Conservation (phyloP, 2,888 invertebrate genomes). For the Cryptocephalus moraei region DNA sequence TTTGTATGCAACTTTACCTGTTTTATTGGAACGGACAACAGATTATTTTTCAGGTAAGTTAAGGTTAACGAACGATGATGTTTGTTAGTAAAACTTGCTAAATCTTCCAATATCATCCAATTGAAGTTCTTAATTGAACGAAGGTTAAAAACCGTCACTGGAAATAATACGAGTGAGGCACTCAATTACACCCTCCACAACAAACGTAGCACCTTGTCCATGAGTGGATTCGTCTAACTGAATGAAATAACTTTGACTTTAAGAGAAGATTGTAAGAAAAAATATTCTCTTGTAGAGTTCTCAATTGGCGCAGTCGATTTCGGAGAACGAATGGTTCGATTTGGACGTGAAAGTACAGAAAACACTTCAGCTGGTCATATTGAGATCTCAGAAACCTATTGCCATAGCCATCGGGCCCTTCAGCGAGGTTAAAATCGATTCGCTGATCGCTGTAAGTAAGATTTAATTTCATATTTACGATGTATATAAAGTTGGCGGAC, state of each 20-base stretch:
- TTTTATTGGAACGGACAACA: conserved; percentile 11
- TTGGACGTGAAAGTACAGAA: conserved; percentile 8
- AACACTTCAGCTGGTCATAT: conserved; percentile 10
- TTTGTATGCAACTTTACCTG: conserved; percentile 7
- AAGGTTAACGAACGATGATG: too few species aligned
- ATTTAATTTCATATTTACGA: neutral
- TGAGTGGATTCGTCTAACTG: too few species aligned
- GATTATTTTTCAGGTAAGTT: conserved; percentile 7
- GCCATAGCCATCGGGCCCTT: conserved; percentile 16
- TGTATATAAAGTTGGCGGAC: too few species aligned
- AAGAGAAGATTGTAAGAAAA: neutral
- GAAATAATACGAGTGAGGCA: too few species aligned
- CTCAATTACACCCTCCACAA: too few species aligned
- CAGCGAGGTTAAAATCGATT: conserved; percentile 11
- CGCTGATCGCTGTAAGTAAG: conserved; percentile 15
- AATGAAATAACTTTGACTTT: too few species aligned
- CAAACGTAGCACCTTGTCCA: too few species aligned
- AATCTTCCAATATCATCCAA: too few species aligned
- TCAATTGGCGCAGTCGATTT: conserved; percentile 8
- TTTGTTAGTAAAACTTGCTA: too few species aligned
- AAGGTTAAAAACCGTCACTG: too few species aligned
- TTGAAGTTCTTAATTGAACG: too few species aligned
- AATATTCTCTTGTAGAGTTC: conserved; percentile 5
- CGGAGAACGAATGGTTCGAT: conserved; percentile 12
- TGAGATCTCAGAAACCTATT: conserved; percentile 16